Evolutionary conservation across 2,797 vertebrate genomes (phyloP).

Genomic region (Takifugu ocellatus): DNA sequence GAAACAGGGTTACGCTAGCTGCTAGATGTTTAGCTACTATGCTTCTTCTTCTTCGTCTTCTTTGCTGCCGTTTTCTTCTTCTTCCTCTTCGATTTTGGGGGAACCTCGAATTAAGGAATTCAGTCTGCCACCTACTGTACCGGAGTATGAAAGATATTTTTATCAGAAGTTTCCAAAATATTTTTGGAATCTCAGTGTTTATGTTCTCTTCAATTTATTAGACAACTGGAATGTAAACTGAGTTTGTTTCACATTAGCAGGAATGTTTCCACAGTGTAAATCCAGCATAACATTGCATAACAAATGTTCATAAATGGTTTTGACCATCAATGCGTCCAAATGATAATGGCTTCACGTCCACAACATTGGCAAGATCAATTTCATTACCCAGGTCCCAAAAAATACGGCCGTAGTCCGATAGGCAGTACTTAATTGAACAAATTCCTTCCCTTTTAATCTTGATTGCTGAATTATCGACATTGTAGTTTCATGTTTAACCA

Average conservation of each 20-base stretch:
- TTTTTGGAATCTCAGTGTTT: background rate
- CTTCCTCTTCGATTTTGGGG: no score
- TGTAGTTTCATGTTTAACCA: no score
- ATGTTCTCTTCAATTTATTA: constrained; percentile 43
- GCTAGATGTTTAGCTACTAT: constrained; percentile 23
- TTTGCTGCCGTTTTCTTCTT: no score
- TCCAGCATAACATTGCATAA: constrained; percentile 15
- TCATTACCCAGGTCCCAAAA: constrained; percentile 13
- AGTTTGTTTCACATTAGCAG: no score
- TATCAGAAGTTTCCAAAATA: background rate
- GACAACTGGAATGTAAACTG: constrained; percentile 29
- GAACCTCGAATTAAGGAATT: no score
- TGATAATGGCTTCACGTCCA: constrained; percentile 1
- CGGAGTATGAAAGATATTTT: background rate
- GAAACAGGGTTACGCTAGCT: constrained; percentile 24
- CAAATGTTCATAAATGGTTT: constrained; percentile 4
- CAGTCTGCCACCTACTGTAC: constrained; percentile 30
- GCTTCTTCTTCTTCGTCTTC: constrained; percentile 10
- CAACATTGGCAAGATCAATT: constrained; percentile 2
- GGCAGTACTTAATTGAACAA: constrained; percentile 11
- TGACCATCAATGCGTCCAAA: no score
- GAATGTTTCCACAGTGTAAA: background rate
- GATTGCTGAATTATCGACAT: no score
- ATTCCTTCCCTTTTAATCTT: constrained; percentile 30
- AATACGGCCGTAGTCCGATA: constrained; percentile 17